phyloP scores from a whole-genome alignment of 92 coral and sea anemone genomes.

The Porites divaricata region DNA sequence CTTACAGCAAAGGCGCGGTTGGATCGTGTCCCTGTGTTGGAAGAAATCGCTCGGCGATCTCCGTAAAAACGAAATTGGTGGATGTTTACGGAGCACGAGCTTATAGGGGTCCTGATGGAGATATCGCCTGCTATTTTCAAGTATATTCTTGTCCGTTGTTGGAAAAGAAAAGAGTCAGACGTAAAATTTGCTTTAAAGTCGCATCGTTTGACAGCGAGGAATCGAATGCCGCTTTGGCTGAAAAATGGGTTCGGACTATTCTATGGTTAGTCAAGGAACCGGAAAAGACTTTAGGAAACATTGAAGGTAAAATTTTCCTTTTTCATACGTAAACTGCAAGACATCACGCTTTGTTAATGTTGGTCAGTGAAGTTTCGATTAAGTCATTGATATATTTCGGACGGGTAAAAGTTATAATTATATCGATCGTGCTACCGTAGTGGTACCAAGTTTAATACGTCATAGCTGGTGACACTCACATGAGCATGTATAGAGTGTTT shows the following conservation, averaged over 20 bases:
- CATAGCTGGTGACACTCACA: too few relatives aligned
- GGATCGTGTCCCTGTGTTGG: slow-evolving; percentile 9
- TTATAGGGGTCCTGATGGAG: slow-evolving; percentile 57
- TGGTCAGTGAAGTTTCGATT: too few relatives aligned
- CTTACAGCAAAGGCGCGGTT: slow-evolving; percentile 1
- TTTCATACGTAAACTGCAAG: neutral
- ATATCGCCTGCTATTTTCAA: slow-evolving; percentile 71
- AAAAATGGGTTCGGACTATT: slow-evolving; percentile 84
- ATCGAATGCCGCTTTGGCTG: slow-evolving; percentile 64
- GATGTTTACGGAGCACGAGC: slow-evolving; percentile 85
- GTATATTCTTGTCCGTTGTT: slow-evolving; percentile 69
- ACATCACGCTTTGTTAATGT: neutral
- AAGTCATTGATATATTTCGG: too few relatives aligned
- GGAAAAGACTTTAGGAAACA: slow-evolving; percentile 23
- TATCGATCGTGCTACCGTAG: too few relatives aligned
- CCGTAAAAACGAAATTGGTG: slow-evolving; percentile 7
- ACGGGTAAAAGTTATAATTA: too few relatives aligned
- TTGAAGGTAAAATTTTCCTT: slow-evolving; percentile 68
- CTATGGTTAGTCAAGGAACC: slow-evolving; percentile 79
- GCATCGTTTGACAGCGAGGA: slow-evolving; percentile 56
- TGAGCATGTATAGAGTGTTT: too few relatives aligned
- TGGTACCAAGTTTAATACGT: too few relatives aligned
- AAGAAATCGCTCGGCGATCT: slow-evolving; percentile 9
- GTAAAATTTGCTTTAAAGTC: slow-evolving; percentile 70
- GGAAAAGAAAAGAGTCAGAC: slow-evolving; percentile 54